Evolutionary conservation across 2,888 invertebrate genomes (phyloP), one percentile per base, ranked within the genome.

Genomic region (Galeruca laticollis): DNA sequence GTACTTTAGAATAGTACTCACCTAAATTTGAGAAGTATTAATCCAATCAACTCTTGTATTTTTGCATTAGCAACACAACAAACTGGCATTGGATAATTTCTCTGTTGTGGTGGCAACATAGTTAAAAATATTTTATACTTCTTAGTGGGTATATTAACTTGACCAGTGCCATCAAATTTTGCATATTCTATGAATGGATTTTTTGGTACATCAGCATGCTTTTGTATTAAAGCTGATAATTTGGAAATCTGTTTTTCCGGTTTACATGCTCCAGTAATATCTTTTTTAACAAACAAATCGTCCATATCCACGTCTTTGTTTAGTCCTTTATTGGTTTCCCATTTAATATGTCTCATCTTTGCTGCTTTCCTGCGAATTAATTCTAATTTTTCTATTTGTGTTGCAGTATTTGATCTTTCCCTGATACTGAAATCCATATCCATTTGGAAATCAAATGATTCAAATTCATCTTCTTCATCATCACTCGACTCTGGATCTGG

Each of bases 101-200:
- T 90, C 73, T 94, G 91, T 67, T 92, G 92, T 73, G 92, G 91
- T 0, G 94, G 90, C 33, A 96, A 87, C 93, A 97, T 95, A 60
- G 94, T 94, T 83, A 98, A 89, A 82, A 94, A 98, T 75, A 98
- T 97, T 82, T 93, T 93, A 80, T 96, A 96, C 75, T 92, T 93
- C 83, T 95, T 94, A 0, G 92, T 92, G 21, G 93, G 90, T 60
- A 93, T 87, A 31, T 93, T 93, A 66, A 93, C 88, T 84, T 94
- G 95, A 40, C 93, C 92, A 70, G 92, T 93, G 73, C 97, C 97
- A 87, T 98, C 97, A 85, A 94, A 98, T 85, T 93, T 94, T 2
- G 96, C 94, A 87, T 93, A 98, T 80, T 94, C 94, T 73, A 93
- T 89, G 85, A 94, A 98, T 62, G 96, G 95, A 85, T 97, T 95